Evolutionary conservation across 1,140 invertebrate species (phyloP), one percentile per base, ranked within the genome.

Genomic region (Papilio glaucus): DNA sequence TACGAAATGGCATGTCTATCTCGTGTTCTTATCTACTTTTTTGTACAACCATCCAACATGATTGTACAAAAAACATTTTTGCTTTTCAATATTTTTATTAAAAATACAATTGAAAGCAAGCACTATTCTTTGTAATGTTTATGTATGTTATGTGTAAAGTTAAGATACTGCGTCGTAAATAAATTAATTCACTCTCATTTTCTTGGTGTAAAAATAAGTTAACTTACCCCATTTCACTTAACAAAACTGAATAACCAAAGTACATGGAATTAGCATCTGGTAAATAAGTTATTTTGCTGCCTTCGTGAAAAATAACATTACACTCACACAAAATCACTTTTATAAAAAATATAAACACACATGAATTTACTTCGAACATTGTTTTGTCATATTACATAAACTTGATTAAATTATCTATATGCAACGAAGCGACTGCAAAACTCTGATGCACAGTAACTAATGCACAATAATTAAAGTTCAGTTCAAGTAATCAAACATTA

Each of bases 211-310:
- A 45, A 42, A 6, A 39, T 7, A 37, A 37, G 15, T 39, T 42
- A 68, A 77, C 82, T 71, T 76, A 86, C 85, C 81, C 77, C 24
- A 77, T 72, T 12, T 76, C 39, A 61, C 67, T 78, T 18, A 89
- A 73, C 26, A 85, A 53, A 0, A 84, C 82, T 7, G 79, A 77
- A 67, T 83, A 89, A 13, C 87, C 87, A 72, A 89, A 89, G 79
- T 85, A 86, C 15, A 77, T 76, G 0, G 81, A 79, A 7, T 53
- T 12, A 29, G 69, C 69, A 7, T 85, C 79, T 0, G 85, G 77
- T 0, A 65, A 26, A 62, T 84, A 85, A 0, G 74, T 79, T 15
- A 85, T 79, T 77, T 76, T 82, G 7, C 78, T 81, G 9, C 82
- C 79, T 21, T 79, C 80, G 33, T 89, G 82, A 72, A 79, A 89